Percentiles rank a stretch among this genome's conserved stretches.
phyloP scores from a whole-genome alignment of 1,140 invertebrate species.

The Gryon sp. region DNA sequence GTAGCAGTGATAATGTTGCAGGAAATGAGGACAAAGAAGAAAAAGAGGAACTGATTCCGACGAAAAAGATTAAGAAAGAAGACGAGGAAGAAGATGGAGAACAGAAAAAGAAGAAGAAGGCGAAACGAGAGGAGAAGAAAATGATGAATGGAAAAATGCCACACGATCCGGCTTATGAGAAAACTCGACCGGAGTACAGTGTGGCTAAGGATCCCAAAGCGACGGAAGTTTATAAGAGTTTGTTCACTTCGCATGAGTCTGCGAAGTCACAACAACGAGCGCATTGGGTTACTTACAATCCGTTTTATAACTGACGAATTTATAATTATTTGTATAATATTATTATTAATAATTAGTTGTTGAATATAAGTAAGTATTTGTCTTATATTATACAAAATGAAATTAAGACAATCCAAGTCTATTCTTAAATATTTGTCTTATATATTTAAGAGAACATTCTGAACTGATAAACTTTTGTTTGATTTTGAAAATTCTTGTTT shows the following conservation, averaged over 20 bases:
- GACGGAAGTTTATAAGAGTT: slow-evolving; percentile 94
- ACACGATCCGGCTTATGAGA: slow-evolving; percentile 86
- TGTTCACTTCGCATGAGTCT: slow-evolving; percentile 94
- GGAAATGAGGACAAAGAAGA: too few relatives aligned
- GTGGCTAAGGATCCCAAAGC: slow-evolving; percentile 95
- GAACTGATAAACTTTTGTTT: too few relatives aligned
- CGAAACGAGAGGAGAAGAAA: slow-evolving; percentile 87
- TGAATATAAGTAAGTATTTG: too few relatives aligned
- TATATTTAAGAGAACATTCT: too few relatives aligned
- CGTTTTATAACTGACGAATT: slow-evolving; percentile 94
- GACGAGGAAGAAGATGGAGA: slow-evolving; percentile 61
- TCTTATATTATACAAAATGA: too few relatives aligned
- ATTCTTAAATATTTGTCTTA: too few relatives aligned
- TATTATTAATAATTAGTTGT: background rate
- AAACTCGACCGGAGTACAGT: slow-evolving; percentile 88
- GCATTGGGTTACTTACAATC: slow-evolving; percentile 99
- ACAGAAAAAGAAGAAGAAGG: slow-evolving; percentile 17
- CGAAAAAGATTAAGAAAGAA: slow-evolving; percentile 78
- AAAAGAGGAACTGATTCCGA: slow-evolving; percentile 17
- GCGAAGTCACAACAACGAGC: slow-evolving; percentile 92
- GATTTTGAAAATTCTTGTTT: too few relatives aligned
- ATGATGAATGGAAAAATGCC: slow-evolving; percentile 81
- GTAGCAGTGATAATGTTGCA: slow-evolving; percentile 75
- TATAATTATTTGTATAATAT: background rate
- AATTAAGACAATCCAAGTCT: too few relatives aligned